phyloP scores from a whole-genome alignment of 2,888 invertebrate genomes.

The Malthinus flaveolus region DNA sequence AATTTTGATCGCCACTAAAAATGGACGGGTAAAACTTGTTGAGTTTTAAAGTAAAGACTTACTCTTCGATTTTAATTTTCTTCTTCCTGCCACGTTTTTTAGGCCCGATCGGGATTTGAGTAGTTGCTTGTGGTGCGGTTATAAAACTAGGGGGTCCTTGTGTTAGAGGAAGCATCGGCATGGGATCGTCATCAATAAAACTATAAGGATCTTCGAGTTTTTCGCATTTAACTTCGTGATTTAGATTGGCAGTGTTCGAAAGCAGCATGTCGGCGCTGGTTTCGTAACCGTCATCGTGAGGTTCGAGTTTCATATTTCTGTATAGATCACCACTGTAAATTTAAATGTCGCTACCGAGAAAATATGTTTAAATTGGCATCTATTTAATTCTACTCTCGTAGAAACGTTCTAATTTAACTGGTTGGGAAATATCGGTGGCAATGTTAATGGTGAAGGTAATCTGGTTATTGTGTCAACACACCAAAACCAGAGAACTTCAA shows the following conservation, averaged over 20 bases:
- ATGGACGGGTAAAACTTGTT: neutral
- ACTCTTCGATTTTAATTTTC: conserved; percentile 70
- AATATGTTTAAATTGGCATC: neutral
- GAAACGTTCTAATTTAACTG: conserved; percentile 37
- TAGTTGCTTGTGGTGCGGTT: conserved; percentile 44
- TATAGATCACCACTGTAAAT: conserved; percentile 1
- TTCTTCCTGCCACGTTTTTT: conserved; percentile 88
- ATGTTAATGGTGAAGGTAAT: conserved; percentile 40
- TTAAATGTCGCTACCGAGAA: neutral
- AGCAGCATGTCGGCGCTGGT: conserved; percentile 71
- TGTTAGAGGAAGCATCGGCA: conserved; percentile 52
- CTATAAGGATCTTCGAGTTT: conserved; percentile 77
- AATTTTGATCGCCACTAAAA: conserved; percentile 22
- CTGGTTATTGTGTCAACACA: conserved; percentile 36
- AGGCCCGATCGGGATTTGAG: conserved; percentile 59
- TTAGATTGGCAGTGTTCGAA: conserved; percentile 50
- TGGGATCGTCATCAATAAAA: conserved; percentile 80
- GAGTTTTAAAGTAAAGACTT: conserved; percentile 38
- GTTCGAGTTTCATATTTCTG: conserved; percentile 63
- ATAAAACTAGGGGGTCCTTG: conserved; percentile 52
- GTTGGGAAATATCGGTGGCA: conserved; percentile 41
- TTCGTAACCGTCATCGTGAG: conserved; percentile 88
- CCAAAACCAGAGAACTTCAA: conserved; percentile 26
- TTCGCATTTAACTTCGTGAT: conserved; percentile 54
- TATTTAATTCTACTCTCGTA: conserved; percentile 28